These are phyloP conservation scores for Lasius fuliginosus DNA, from an alignment of 2,888 invertebrate species.

Conservation along the genomic window DNA sequence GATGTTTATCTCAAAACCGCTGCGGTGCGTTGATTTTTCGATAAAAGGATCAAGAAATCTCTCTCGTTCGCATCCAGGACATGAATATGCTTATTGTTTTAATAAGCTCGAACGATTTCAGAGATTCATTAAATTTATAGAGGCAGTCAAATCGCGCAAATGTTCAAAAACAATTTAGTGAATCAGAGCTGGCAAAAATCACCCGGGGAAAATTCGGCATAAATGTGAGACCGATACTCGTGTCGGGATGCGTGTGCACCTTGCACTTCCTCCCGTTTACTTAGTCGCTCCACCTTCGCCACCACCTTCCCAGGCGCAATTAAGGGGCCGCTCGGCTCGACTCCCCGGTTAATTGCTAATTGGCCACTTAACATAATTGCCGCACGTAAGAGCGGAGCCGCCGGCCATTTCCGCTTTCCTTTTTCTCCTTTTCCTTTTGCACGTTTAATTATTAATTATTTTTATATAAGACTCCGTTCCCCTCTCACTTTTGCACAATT, in stretches of 20 bases:
- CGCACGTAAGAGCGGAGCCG: conserved; percentile 80
- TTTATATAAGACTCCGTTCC: conserved; percentile 52
- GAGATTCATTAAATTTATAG: not conserved
- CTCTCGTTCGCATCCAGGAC: not conserved
- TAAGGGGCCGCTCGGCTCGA: conserved; percentile 79
- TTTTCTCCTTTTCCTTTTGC: conserved; percentile 72
- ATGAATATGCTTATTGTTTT: not conserved
- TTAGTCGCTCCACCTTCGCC: conserved; percentile 66
- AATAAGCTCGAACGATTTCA: not conserved
- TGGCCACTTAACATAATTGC: conserved; percentile 84
- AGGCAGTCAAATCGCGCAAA: not conserved
- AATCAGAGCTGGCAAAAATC: conserved; percentile 20
- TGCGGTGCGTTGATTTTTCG: not conserved
- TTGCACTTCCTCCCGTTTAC: conserved; percentile 69
- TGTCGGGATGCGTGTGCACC: conserved; percentile 64
- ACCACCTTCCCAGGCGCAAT: conserved; percentile 73
- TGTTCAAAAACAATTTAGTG: not conserved
- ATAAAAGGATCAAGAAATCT: conserved; percentile 3
- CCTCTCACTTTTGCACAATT: conserved; percentile 64
- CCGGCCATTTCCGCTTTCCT: conserved; percentile 83
- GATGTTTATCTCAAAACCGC: not conserved
- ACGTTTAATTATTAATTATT: conserved; percentile 69
- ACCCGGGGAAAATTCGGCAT: conserved; percentile 49
- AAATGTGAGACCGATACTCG: conserved; percentile 68
- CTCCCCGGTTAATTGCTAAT: conserved; percentile 84